Base-by-base conservation (phyloP, 1,140 invertebrate genomes). In the Drosophila gunungcola region DNA sequence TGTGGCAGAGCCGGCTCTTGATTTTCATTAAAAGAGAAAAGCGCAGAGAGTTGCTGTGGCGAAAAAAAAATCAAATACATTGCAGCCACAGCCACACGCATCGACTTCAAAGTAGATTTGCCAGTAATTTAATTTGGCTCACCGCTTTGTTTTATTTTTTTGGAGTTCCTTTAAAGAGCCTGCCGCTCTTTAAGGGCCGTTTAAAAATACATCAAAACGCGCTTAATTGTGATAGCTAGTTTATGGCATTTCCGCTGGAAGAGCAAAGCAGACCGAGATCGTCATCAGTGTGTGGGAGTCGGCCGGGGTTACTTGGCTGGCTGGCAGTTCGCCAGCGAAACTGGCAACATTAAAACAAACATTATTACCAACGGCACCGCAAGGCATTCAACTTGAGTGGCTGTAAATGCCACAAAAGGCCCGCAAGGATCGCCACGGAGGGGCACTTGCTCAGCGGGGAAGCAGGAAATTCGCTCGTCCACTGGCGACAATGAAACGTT, bases 321-420 rank as follows among this genome's bases (percentile, higher is more conserved):
- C 57, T 76, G 72, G 70, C 72, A 49, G 36, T 41, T 16, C 36
- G 73, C 73, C 73, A 76, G 36, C 36, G 27, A 69, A 68, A 53
- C 73, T 78, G 79, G 73, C 68, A 78, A 73, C 58, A 73, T 82
- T 82, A 78, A 81, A 61, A 56, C 48, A 55, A 78, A 78, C 77
- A 69, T 69, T 79, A 63, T 67, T 53, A 65, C 65, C 76, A 84
- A 72, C 58, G 53, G 55, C 76, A 61, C 76, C 80, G 65, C 79
- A 62, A 88, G 84, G 61, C 83, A 88, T 86, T 83, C 63, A 86
- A 73, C 79, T 89, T 86, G 65, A 86, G 83, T 86, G 79, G 83
- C 79, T 82, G 75, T 88, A 88, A 86, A 82, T 65, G 83, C 62
- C 78, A 41, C 65, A 63, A 82, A 63, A 49, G 49, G 60, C 62